Conservation (phyloP, 2,797 vertebrate species). For the Hybognathus amarus region DNA sequence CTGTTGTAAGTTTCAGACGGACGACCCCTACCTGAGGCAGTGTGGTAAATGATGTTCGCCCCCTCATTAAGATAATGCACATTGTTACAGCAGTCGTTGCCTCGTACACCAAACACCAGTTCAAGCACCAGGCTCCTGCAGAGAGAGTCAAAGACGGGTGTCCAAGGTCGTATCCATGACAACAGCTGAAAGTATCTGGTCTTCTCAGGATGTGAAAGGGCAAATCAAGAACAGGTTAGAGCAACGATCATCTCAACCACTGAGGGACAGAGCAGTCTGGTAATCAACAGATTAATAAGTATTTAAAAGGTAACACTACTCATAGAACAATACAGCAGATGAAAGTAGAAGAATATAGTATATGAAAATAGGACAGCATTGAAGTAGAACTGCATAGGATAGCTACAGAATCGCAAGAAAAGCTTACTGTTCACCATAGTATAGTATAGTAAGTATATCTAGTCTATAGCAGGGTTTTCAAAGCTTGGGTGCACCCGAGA, state of each 20-base stretch:
- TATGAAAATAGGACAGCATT: not conserved
- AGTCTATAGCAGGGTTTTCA: not conserved
- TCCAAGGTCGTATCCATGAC: slow-evolving; percentile 71
- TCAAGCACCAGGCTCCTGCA: slow-evolving; percentile 93
- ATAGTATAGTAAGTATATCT: not conserved
- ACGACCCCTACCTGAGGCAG: slow-evolving; percentile 93
- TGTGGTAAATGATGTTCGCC: slow-evolving; percentile 97
- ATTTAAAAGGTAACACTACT: slow-evolving; percentile 4
- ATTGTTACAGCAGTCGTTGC: slow-evolving; percentile 98
- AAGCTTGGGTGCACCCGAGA: too few relatives aligned
- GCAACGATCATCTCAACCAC: slow-evolving; percentile 54
- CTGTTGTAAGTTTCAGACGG: slow-evolving; percentile 95
- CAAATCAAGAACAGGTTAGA: slow-evolving; percentile 29
- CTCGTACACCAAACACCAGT: slow-evolving; percentile 97
- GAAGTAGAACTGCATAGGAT: not conserved
- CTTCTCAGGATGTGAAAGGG: slow-evolving; percentile 52
- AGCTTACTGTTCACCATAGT: not conserved
- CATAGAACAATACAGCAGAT: not conserved
- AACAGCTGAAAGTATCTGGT: slow-evolving; percentile 54
- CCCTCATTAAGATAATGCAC: slow-evolving; percentile 98
- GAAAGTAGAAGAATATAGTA: not conserved
- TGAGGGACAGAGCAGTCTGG: slow-evolving; percentile 12
- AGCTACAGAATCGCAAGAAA: not conserved
- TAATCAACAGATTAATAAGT: slow-evolving; percentile 28
- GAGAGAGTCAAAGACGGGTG: slow-evolving; percentile 56